A percentile compares a stretch with the other conserved stretches of the same genome.
phyloP scores from a whole-genome alignment of 2,113 vertebrate species.

The Smithornis capensis region DNA sequence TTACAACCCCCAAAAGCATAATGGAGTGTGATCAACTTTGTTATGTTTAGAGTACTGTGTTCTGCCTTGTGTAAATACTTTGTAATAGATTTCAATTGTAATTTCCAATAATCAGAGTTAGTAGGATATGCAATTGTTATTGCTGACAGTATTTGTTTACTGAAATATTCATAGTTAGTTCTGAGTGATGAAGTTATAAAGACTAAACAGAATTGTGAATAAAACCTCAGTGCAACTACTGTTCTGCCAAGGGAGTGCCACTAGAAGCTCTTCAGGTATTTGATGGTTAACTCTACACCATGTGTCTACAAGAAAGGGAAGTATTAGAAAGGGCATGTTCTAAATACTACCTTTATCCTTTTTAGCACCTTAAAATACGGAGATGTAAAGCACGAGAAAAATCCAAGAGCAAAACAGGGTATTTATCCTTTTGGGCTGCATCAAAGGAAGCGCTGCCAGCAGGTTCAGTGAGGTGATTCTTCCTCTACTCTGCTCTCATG shows the following conservation, averaged over 20 bases:
- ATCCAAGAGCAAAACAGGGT: not conserved
- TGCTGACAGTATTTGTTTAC: not conserved
- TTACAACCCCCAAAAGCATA: not conserved
- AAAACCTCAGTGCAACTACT: not conserved
- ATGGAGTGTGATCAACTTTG: not conserved
- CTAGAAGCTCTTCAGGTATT: not conserved
- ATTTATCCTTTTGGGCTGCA: not conserved
- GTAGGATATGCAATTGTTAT: not conserved
- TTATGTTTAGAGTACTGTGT: not conserved
- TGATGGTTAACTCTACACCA: not conserved
- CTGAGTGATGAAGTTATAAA: not conserved
- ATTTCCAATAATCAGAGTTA: not conserved
- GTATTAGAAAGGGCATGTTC: not conserved
- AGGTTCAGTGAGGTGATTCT: not conserved
- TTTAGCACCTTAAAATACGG: not conserved
- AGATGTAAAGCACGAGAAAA: not conserved
- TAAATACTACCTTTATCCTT: not conserved
- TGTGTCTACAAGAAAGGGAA: not conserved
- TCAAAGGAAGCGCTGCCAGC: not conserved
- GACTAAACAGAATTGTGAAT: not conserved
- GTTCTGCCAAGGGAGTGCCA: not conserved
- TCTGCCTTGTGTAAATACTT: not conserved
- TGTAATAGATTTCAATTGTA: not conserved
- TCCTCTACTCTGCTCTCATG: not conserved
- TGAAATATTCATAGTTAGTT: not conserved